Percentiles rank a stretch among this genome's conserved stretches.
phyloP scores from a whole-genome alignment of 2,797 vertebrate species.

The Melanotaenia nigrans region DNA sequence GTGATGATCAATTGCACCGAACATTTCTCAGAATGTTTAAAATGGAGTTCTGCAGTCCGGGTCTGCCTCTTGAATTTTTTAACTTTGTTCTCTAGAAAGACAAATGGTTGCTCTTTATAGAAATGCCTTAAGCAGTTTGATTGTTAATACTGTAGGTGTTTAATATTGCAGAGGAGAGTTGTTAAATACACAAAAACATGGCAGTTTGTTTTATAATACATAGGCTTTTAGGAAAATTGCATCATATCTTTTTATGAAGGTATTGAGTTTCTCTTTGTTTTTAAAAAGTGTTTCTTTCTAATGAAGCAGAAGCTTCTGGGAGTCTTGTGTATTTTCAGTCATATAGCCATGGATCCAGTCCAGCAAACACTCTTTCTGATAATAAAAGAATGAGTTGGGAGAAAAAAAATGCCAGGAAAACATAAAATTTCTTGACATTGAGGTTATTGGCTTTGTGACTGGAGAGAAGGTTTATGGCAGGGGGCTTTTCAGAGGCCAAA shows the following conservation, averaged over 20 bases:
- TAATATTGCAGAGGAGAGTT: slow-evolving; percentile 60
- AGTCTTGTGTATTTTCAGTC: slow-evolving; percentile 60
- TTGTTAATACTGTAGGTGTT: slow-evolving; percentile 64
- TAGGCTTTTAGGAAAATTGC: slow-evolving; percentile 64
- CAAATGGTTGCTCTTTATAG: slow-evolving; percentile 68
- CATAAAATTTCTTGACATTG: slow-evolving; percentile 72
- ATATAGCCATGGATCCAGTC: slow-evolving; percentile 69
- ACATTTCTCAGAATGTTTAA: slow-evolving; percentile 75
- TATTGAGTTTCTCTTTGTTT: slow-evolving; percentile 14
- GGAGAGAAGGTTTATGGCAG: slow-evolving; percentile 63
- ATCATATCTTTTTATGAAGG: slow-evolving; percentile 33
- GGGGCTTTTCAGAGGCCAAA: slow-evolving; percentile 57
- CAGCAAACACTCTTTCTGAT: slow-evolving; percentile 60
- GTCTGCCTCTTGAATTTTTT: slow-evolving; percentile 71
- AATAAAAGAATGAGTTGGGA: slow-evolving; percentile 64
- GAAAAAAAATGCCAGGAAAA: slow-evolving; percentile 73
- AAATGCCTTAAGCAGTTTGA: slow-evolving; percentile 60
- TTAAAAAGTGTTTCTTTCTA: slow-evolving; percentile 16
- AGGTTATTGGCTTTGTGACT: slow-evolving; percentile 72
- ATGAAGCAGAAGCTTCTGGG: slow-evolving; percentile 39
- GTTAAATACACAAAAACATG: slow-evolving; percentile 64
- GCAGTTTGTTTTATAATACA: slow-evolving; percentile 47
- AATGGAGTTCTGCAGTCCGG: slow-evolving; percentile 64
- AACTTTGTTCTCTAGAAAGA: slow-evolving; percentile 61
- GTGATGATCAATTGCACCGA: slow-evolving; percentile 77